Base-by-base conservation (phyloP, 2,797 vertebrate species). In the Semotilus atromaculatus region DNA sequence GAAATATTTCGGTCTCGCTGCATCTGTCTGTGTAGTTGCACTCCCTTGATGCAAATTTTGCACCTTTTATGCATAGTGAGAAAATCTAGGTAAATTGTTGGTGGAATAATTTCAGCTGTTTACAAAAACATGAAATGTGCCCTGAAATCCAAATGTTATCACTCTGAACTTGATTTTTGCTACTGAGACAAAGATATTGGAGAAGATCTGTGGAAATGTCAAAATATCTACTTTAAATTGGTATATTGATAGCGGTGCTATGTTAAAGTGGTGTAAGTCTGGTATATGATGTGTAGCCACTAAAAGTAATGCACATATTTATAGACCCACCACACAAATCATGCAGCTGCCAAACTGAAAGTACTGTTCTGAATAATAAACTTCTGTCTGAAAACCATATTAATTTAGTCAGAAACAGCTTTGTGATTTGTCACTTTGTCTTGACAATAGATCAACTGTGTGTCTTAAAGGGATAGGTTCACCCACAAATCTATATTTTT, bases 361-460 rank as follows among this genome's bases (percentile, higher is more conserved):
- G 62, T 58, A 43, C 66, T 83, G 81, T 87, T 88, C 80, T 66
- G 76, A 83, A 78, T 40, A 86, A 87, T 85, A 85, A 88, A 88
- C 51, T 1, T 80, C 21, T 45, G 34, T 73, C 76, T 75, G 43
- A 23, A 82, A 86, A 74, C 40, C 1, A 10, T 80, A n/a, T 34
- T 67, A 1, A 51, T 70, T 64, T 64, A 31, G 7, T 64, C 62
- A 7, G 60, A 64, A 75, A 55, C 36, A 4, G 53, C 34, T 60
- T 16, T 40, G n/a, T 67, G 55, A 64, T 45, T 16, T n/a, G 29
- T 62, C 38, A 16, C 21, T 38, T 38, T 75, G 51, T 16, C 60
- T 7, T 31, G 26, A 18, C 60, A 18, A 31, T 64, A 31, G 26
- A 31, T 64, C 11, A 58, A 75, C 51, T 58, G 31, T 51, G 14